Base-by-base conservation (phyloP, 1,140 invertebrate species). In the Periplaneta americana region DNA sequence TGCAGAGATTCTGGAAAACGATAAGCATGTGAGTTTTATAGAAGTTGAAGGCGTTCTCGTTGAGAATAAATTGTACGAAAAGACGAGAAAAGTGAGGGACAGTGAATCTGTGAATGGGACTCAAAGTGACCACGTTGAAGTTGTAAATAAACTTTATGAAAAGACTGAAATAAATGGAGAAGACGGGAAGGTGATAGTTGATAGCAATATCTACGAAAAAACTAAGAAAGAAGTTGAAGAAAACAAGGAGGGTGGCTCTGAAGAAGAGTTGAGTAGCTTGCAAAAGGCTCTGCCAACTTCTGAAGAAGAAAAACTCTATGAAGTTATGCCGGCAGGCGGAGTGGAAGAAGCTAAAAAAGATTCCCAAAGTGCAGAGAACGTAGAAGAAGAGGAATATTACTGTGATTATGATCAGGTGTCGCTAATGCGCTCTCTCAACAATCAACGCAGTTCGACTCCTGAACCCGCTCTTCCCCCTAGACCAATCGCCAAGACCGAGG, bases 401-500 rank as follows among this genome's bases (percentile, higher is more conserved):
- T 39, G 48, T 17, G 31, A n/a, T 13, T 74, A 66, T 34, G 48
- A 74, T n/a, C 28, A 18, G 34, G 6, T 28, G 22, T 76, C 75
- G 22, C 34, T 34, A 10, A 34, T 76, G 31, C 33, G 15, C 22
- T n/a, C 15, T 9, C 15, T 76, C n/a, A 9, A 18, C 9, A 31
- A 78, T 22, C 28, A 39, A 22, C 34, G 2, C 10, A 22, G 28
- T 11, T 28, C 35, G 15, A 15, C 77, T 5, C 28, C 17, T 17
- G 79, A 80, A 48, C 79, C 79, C n/a, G 66, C 31, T 31, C 37
- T 80, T 15, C 79, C 79, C 3, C 79, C 79, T 32, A 11, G 79
- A 13, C 79, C 79, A 74, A 8, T 3, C 13, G 22, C 77, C 15
- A 48, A 48, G 22, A 31, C 77, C 17, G 39, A 80, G 10, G 39